Evolutionary conservation across 1,140 invertebrate genomes (phyloP).

Genomic region (Drosophila pectinifera): DNA sequence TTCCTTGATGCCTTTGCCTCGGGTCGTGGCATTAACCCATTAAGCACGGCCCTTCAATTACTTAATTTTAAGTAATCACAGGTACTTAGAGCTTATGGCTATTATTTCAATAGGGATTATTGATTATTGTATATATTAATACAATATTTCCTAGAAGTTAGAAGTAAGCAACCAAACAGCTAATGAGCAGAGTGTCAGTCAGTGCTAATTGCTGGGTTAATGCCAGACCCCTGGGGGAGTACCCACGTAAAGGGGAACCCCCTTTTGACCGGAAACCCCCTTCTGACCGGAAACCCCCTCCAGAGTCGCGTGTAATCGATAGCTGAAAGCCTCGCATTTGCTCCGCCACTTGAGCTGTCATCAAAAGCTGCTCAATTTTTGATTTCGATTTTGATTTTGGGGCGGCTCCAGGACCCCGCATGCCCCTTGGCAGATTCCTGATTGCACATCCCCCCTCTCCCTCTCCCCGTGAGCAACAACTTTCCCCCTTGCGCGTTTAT

Average conservation of each 20-base stretch:
- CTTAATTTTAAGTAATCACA: not conserved
- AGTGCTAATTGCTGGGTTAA: too few species aligned
- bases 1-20: constrained; percentile 47
- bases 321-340: constrained; percentile 48
- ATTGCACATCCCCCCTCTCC: too few species aligned
- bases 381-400: constrained; percentile 72
- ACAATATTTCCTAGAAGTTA: too few species aligned
- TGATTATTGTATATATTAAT: too few species aligned
- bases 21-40: constrained; percentile 37
- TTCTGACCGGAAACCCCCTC: not conserved
- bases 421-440: constrained; percentile 37
- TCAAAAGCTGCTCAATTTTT: constrained; percentile 83
- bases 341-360: constrained; percentile 74
- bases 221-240: too few species aligned
- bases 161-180: too few species aligned
- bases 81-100: too few species aligned
- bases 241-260: not conserved
- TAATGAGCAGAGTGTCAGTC: too few species aligned
- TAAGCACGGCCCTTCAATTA: not conserved
- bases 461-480: too few species aligned
- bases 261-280: not conserved
- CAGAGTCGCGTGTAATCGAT: constrained; percentile 40
- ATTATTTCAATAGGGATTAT: too few species aligned
- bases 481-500: constrained; percentile 78
- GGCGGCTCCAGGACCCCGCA: too few species aligned